Base-by-base conservation (phyloP, 2,113 vertebrate species). In the Vidua macroura region DNA sequence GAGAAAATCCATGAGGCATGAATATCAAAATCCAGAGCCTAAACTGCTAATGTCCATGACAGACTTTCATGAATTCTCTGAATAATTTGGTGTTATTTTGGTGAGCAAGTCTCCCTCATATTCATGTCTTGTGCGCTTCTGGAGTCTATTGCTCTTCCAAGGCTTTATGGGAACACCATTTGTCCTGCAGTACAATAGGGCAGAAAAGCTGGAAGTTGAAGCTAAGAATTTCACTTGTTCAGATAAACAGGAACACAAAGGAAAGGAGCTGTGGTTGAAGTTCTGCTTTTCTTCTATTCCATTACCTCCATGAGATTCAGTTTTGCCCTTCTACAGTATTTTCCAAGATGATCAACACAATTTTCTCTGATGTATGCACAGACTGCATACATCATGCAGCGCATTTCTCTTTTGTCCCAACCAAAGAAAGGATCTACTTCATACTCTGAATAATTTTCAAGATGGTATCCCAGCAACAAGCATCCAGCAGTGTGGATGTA, bases 381-480 rank as follows among this genome's bases (percentile, higher is more conserved):
- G n/a, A n/a, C n/a, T n/a, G n/a, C n/a, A n/a, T n/a, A n/a, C n/a
- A n/a, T n/a, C n/a, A n/a, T n/a, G 10, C 83, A 81, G 63, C 0
- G 0, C 11, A 24, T 63, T 86, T 66, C n/a, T 77, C 74, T 79
- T 86, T 81, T 75, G 73, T 80, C 90, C 88, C 86, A 60, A 58
- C 15, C 24, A 90, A 78, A 96, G 70, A 76, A 95, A 94, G 37
- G 41, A 67, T 76, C 41, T 53, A 41, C 66, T 75, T 87, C 64
- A 64, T 20, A 53, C 25, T 73, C 20, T 3, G 41, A 82, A 84
- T 73, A 53, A 86, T 76, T 84, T 92, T 79, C 35, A 84, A 60
- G 37, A 72, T n/a, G 80, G 92, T 97, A 94, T 94, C 95, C 81
- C 86, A 91, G 96, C 96, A 96, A 95, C 95, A 89, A 80, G 56